Evolutionary conservation across 2,888 invertebrate species (phyloP).

Genomic region (Aphidoletes aphidimyza): DNA sequence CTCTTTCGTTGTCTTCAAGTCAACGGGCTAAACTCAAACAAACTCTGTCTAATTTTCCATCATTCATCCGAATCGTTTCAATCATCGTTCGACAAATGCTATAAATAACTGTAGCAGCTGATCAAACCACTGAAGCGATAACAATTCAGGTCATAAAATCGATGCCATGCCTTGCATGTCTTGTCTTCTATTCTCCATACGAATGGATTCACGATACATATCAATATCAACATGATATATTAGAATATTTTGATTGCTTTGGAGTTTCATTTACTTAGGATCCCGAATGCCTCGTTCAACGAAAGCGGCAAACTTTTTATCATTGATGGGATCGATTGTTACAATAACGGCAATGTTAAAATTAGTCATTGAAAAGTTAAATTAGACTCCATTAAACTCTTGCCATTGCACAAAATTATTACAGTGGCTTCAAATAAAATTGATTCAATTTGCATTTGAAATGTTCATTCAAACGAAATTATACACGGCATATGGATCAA

Average conservation of each 20-base stretch:
- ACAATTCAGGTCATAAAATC: background rate
- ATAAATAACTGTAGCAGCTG: constrained; percentile 33
- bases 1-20: too few species aligned
- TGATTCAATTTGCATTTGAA: constrained; percentile 21
- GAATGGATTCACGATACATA: too few species aligned
- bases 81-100: background rate
- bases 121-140: background rate
- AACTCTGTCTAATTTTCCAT: background rate
- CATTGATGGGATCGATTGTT: background rate
- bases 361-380: background rate
- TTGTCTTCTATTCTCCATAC: too few species aligned
- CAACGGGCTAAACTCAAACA: background rate
- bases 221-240: background rate
- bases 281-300: too few species aligned
- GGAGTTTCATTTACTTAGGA: background rate
- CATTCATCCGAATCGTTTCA: constrained; percentile 18
- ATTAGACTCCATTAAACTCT: constrained; percentile 10
- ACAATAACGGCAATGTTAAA: too few species aligned
- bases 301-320: background rate
- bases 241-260: background rate
- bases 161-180: background rate
- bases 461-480: background rate
- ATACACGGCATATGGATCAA: background rate
- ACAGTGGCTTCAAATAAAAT: background rate
- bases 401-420: background rate